Base-by-base conservation (phyloP, 2,888 invertebrate species). In the Ommatoiulus sabulosus region DNA sequence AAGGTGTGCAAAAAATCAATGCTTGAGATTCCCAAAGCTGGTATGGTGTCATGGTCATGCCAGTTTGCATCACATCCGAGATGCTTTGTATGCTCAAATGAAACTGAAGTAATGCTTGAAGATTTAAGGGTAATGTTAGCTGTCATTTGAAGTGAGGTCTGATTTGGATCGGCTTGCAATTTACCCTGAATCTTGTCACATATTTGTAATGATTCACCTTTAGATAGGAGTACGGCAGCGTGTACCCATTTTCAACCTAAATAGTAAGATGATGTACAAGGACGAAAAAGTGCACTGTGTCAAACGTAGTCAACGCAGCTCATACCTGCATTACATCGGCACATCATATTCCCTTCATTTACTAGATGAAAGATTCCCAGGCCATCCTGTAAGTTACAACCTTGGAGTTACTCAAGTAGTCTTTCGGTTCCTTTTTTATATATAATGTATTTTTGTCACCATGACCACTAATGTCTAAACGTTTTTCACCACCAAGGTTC, bases 311-410 rank as follows among this genome's bases (percentile, higher is more conserved):
- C 52, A 43, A 20, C 20, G n/a, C 7, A 87, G 52, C 24, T 57
- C 87, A n/a, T 87, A 87, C 48, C 48, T 87, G 24, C 87, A 87
- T 35, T 87, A 87, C 24, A 48, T 57, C 6, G 87, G 46, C n/a
- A 87, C 48, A 44, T 20, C 46, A 12, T 87, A 87, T 24, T 57
- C 46, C 8, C 52, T 87, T 87, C 46, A 46, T 57, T 24, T 87
- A 24, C 17, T 87, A 10, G 87, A 87, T 20, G 43, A 46, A 35
- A 20, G 87, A 20, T 87, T 24, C 12, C 87, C 87, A 20, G 87
- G 87, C n/a, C 46, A 57, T 87, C 87, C 87, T 20, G 87, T 87
- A 24, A 87, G 87, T 52, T 48, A 7, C 15, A n/a, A 44, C 15
- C 72, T 35, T 72, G 72, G n/a, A 72, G 24, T 24, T 24, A n/a